These are phyloP conservation scores for Paracentrotus lividus DNA, from an alignment of 53 echinoderm and acorn worm genomes.

Conservation along the genomic window DNA sequence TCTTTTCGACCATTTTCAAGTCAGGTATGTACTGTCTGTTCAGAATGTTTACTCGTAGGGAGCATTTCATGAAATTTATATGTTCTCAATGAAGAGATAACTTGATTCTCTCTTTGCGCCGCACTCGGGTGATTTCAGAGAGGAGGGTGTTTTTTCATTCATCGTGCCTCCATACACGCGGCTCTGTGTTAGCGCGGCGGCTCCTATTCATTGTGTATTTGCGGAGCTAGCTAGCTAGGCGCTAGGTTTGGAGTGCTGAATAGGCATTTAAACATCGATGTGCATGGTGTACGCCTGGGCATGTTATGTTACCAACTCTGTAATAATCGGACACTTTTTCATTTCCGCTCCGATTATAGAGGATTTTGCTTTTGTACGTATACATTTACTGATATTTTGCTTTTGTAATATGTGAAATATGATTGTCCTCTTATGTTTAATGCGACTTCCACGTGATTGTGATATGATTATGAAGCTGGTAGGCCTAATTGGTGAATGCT, in stretches of 20 bases:
- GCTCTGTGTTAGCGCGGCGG: conserved; percentile 50
- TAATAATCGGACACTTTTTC: neutral
- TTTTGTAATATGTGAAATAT: neutral
- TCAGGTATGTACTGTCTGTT: neutral
- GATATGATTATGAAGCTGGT: neutral
- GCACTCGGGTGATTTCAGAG: conserved; percentile 44
- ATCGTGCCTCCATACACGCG: conserved; percentile 3
- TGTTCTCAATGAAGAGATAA: neutral
- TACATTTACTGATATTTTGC: conserved; percentile 2
- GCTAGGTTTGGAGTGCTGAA: conserved; percentile 42
- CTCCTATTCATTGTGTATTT: neutral
- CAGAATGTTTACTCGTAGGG: conserved; percentile 1
- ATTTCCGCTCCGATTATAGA: conserved; percentile 39
- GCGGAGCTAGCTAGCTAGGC: no score
- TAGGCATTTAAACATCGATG: conserved; percentile 57
- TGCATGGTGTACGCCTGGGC: conserved; percentile 37
- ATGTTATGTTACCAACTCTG: neutral
- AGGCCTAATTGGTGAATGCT: neutral
- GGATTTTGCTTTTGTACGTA: neutral
- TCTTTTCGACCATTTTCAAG: neutral
- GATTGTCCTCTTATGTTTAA: neutral
- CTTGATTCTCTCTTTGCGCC: conserved; percentile 40
- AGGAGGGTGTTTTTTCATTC: conserved; percentile 15
- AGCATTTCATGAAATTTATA: conserved; percentile 24
- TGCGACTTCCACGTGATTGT: neutral